Evolutionary conservation across 2,797 vertebrate species (phyloP).

Genomic region (Coccyzus lansbergi): DNA sequence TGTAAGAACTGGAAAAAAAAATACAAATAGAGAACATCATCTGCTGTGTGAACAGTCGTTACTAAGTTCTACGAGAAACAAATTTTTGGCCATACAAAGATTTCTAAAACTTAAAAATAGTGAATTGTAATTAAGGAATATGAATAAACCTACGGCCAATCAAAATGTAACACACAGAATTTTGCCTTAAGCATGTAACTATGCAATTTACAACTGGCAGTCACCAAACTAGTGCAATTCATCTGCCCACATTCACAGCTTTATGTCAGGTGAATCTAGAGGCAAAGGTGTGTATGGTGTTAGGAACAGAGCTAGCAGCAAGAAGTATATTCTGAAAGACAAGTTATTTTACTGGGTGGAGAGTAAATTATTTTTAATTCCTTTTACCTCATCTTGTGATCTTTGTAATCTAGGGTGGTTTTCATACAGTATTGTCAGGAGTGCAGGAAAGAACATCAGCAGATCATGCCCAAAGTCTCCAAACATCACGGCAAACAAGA

Average conservation of each 20-base stretch:
- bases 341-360: not conserved
- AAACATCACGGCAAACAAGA: conserved; percentile 97
- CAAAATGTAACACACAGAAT: not conserved
- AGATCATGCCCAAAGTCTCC: conserved; percentile 93
- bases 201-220: not conserved
- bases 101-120: not conserved
- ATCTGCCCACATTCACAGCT: not conserved
- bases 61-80: not conserved
- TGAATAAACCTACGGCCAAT: not conserved
- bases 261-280: not conserved
- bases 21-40: fast-evolving
- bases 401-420: conserved; percentile 83
- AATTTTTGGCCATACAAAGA: not conserved
- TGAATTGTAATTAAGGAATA: not conserved
- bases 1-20: conserved; percentile 41
- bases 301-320: not conserved
- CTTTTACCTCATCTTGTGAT: conserved; percentile 87
- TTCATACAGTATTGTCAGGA: conserved; percentile 90
- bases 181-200: not conserved
- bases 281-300: not conserved
- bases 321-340: not conserved
- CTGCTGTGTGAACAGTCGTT: not conserved
- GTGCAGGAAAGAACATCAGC: conserved; percentile 89
- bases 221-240: not conserved
- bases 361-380: not conserved